Percentiles rank a stretch among this genome's conserved stretches.
phyloP scores from a whole-genome alignment of 2,888 invertebrate genomes.

The Plemyria rubiginata region DNA sequence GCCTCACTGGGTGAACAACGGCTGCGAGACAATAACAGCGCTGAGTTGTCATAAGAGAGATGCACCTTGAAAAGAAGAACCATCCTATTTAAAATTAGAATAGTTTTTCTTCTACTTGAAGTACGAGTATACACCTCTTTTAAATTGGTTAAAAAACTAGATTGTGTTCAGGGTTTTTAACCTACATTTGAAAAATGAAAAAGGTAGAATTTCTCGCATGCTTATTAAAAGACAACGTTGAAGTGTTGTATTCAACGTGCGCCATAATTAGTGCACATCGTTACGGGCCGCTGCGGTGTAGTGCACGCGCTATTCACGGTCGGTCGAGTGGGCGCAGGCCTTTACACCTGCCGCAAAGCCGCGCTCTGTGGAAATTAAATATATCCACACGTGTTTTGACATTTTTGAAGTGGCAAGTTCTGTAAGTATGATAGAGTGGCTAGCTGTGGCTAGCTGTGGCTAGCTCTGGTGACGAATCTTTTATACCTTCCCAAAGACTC shows the following conservation, averaged over 20 bases:
- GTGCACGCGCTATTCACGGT: slow-evolving; percentile 11
- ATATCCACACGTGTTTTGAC: not conserved
- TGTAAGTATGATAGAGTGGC: too few species aligned
- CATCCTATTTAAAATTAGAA: too few species aligned
- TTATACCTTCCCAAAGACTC: too few species aligned
- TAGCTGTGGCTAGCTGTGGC: too few species aligned
- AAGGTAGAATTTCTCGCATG: slow-evolving; percentile 14
- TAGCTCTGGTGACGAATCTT: too few species aligned
- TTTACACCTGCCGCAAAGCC: slow-evolving; percentile 12
- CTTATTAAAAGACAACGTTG: slow-evolving; percentile 28
- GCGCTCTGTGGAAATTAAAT: not conserved
- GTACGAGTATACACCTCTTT: too few species aligned
- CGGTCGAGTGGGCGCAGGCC: slow-evolving; percentile 11
- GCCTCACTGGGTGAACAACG: too few species aligned
- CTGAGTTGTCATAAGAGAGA: too few species aligned
- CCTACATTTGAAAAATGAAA: slow-evolving; percentile 17
- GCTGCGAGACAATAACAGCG: too few species aligned
- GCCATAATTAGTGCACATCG: slow-evolving; percentile 37
- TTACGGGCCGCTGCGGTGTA: slow-evolving; percentile 18
- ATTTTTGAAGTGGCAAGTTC: too few species aligned
- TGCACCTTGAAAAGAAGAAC: too few species aligned
- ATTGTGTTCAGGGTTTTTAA: slow-evolving; percentile 12
- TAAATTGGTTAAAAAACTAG: not conserved
- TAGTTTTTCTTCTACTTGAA: too few species aligned
- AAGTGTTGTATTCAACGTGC: slow-evolving; percentile 28